Evolutionary conservation across 2,888 invertebrate genomes (phyloP), one percentile per base, ranked within the genome.

Genomic region (Zeuzera pyrina): DNA sequence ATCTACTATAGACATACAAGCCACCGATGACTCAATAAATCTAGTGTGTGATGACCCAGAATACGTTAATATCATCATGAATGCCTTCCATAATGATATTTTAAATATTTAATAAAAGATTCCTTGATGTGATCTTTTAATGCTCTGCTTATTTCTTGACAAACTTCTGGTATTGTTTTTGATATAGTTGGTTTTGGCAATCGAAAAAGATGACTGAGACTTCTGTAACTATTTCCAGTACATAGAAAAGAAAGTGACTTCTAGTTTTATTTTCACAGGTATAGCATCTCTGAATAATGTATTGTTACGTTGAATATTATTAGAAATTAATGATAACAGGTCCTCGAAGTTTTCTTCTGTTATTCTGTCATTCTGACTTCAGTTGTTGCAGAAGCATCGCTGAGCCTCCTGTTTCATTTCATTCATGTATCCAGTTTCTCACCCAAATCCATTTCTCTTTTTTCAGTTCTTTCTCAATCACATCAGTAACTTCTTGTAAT

Each of bases 241-340:
- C 49, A 46, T 33, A 54, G 47, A 43, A 42, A 56, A 38, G 40
- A 42, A 36, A 54, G 53, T 52, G 25, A 53, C 36, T 47, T 52
- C 48, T 19, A 56, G 33, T 50, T 57, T 56, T 24, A 52, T 28
- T 45, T 49, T 46, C 29, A 48, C 43, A 36, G 55, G 47, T 32
- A 14, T n/a, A n/a, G n/a, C n/a, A n/a, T 45, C 38, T 45, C 47
- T 45, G 41, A 52, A 45, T 13, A 44, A 35, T 28, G 49, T 54
- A 33, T 52, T 41, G 12, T 39, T 39, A 29, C 43, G 43, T 28
- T 49, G 43, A 37, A 48, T 52, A n/a, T n/a, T n/a, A n/a, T 41
- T 39, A n/a, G 43, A 39, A 36, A 46, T 19, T 34, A 42, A 11
- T 29, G 31, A 36, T n/a, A 49, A 35, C 39, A 47, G 35, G 26